Conservation (phyloP, 2,888 invertebrate species). For the Drosophila rellima region DNA sequence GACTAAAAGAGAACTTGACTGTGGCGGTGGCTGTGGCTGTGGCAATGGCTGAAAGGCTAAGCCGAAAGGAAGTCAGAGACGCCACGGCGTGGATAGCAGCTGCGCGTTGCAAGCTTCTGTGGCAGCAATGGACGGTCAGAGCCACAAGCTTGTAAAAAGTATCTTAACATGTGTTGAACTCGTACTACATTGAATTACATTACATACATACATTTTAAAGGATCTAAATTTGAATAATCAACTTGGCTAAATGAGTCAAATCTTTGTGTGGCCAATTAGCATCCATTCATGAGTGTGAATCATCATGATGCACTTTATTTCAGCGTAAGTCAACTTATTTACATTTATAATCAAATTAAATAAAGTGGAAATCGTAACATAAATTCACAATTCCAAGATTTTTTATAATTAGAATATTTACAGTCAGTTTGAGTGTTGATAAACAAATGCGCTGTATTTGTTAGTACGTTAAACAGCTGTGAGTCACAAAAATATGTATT, state of each 20-base stretch:
- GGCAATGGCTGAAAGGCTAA: constrained; percentile 29
- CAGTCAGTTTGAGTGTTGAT: constrained; percentile 21
- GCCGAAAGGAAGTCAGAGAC: constrained; percentile 25
- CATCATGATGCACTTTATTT: constrained; percentile 26
- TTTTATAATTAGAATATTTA: constrained; percentile 17
- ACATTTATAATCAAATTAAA: neutral
- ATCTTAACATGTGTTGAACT: constrained; percentile 12
- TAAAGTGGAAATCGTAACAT: constrained; percentile 5
- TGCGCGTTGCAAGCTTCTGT: constrained; percentile 54
- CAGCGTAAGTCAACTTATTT: constrained; percentile 2
- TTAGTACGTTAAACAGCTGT: constrained; percentile 26
- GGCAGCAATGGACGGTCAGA: neutral
- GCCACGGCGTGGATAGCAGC: constrained; percentile 41
- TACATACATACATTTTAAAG: constrained; percentile 1
- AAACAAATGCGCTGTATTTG: constrained; percentile 35
- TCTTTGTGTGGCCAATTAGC: constrained; percentile 38
- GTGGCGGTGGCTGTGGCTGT: constrained; percentile 8
- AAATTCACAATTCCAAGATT: constrained; percentile 18
- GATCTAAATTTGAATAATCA: constrained; percentile 19
- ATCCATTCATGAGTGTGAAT: constrained; percentile 25
- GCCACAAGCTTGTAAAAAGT: neutral
- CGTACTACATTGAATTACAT: neutral
- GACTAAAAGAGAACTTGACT: constrained; percentile 54
- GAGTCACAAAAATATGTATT: constrained; percentile 31
- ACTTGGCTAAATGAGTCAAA: constrained; percentile 7